Percentiles rank a stretch among this genome's conserved stretches.
phyloP scores from a whole-genome alignment of 1,140 invertebrate genomes.

The Drosophila parvula region DNA sequence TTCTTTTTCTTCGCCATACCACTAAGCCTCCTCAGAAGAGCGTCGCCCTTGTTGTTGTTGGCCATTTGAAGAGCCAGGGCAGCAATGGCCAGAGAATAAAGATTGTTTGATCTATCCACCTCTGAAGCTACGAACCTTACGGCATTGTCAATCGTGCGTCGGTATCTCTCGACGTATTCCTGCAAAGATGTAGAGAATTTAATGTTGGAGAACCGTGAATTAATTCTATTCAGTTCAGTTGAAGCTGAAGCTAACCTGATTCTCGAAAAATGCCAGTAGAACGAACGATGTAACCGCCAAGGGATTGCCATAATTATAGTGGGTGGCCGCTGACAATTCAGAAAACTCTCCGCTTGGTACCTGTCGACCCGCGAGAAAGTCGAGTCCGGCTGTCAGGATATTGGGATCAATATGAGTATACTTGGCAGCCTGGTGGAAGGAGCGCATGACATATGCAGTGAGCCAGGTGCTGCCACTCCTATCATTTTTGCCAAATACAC shows the following conservation, averaged over 20 bases:
- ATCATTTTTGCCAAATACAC: slow-evolving; percentile 93
- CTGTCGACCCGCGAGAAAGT: slow-evolving; percentile 89
- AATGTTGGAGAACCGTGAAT: background rate
- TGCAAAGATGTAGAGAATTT: slow-evolving; percentile 5
- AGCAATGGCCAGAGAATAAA: slow-evolving; percentile 91
- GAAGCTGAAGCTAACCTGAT: slow-evolving; percentile 83
- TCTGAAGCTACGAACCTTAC: slow-evolving; percentile 91
- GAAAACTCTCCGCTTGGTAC: slow-evolving; percentile 91
- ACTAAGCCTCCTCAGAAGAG: slow-evolving; percentile 48
- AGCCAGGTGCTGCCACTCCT: slow-evolving; percentile 93
- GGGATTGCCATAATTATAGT: slow-evolving; percentile 83
- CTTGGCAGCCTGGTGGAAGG: slow-evolving; percentile 92
- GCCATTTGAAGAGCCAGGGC: slow-evolving; percentile 91
- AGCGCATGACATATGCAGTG: slow-evolving; percentile 95
- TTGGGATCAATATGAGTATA: slow-evolving; percentile 91
- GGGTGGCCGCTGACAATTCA: slow-evolving; percentile 88
- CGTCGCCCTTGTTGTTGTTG: slow-evolving; percentile 85
- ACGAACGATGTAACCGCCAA: slow-evolving; percentile 94
- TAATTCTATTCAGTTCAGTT: too few species aligned
- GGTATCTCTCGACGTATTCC: slow-evolving; percentile 84
- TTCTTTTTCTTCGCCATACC: slow-evolving; percentile 45
- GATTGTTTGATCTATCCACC: slow-evolving; percentile 88
- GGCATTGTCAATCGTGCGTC: slow-evolving; percentile 89
- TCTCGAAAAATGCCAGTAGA: slow-evolving; percentile 91
- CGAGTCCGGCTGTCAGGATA: slow-evolving; percentile 89